These are phyloP conservation scores for Odontomachus brunneus DNA, from an alignment of 1,140 invertebrate species.

Conservation along the genomic window DNA sequence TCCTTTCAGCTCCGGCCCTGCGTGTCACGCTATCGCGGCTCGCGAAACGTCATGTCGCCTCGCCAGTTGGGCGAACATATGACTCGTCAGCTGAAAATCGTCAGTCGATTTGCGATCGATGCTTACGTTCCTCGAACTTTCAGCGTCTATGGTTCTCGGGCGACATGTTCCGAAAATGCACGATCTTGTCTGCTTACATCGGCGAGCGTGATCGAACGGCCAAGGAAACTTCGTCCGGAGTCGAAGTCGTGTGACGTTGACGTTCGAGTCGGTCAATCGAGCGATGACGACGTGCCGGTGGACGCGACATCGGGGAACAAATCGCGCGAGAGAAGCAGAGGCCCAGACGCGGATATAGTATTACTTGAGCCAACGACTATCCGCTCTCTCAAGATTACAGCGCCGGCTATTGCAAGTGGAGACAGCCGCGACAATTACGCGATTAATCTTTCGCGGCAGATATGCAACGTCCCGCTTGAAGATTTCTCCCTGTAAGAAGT, in stretches of 20 bases:
- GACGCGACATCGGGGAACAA: not conserved
- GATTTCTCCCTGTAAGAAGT: too few species aligned
- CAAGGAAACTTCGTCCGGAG: not conserved
- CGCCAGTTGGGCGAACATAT: not conserved
- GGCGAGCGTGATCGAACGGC: not conserved
- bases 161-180: not conserved
- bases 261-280: not conserved
- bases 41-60: not conserved
- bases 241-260: not conserved
- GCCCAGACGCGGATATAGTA: not conserved
- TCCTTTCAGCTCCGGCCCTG: not conserved
- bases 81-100: not conserved
- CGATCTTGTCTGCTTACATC: not conserved
- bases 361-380: not conserved
- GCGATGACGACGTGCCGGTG: not conserved
- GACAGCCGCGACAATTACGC: too few species aligned
- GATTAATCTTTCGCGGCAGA: too few species aligned
- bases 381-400: too few species aligned
- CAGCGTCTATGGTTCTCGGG: not conserved
- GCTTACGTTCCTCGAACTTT: not conserved
- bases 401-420: too few species aligned
- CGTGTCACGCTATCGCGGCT: not conserved
- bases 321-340: not conserved
- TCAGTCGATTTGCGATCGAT: not conserved
- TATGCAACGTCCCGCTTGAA: too few species aligned